A percentile compares a stretch with the other conserved stretches of the same genome.
phyloP scores from a whole-genome alignment of 1,140 invertebrate genomes.

The Sycophaga agraensis region DNA sequence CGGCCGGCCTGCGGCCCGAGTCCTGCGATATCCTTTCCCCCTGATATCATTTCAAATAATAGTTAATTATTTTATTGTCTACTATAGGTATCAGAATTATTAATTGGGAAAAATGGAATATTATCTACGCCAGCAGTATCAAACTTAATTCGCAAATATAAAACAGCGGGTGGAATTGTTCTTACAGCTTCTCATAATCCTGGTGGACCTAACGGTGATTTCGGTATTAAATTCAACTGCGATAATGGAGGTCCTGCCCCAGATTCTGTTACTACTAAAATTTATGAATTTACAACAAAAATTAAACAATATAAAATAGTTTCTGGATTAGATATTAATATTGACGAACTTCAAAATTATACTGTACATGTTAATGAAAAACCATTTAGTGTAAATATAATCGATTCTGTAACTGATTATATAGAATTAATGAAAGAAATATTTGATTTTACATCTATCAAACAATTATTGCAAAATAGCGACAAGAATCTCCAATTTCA shows the following conservation, averaged over 20 bases:
- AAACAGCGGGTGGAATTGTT: conserved; percentile 89
- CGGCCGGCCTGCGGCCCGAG: too few relatives aligned
- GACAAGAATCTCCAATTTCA: conserved; percentile 70
- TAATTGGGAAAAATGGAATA: conserved; percentile 92
- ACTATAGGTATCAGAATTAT: conserved; percentile 79
- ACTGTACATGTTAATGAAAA: conserved; percentile 68
- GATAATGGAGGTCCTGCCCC: conserved; percentile 96
- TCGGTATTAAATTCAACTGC: conserved; percentile 98
- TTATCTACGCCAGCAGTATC: conserved; percentile 97
- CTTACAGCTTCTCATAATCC: conserved; percentile 99
- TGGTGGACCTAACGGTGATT: conserved; percentile 94
- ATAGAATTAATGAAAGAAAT: conserved; percentile 92
- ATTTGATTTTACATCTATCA: conserved; percentile 90
- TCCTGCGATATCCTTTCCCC: too few relatives aligned
- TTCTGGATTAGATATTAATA: conserved; percentile 74
- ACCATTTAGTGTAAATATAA: conserved; percentile 83
- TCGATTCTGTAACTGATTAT: conserved; percentile 92
- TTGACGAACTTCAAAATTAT: conserved; percentile 64
- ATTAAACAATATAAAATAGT: conserved; percentile 82
- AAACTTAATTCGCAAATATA: conserved; percentile 85
- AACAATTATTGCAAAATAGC: conserved; percentile 72
- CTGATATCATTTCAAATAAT: too few relatives aligned
- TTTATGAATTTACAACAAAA: conserved; percentile 78
- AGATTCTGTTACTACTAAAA: conserved; percentile 85
- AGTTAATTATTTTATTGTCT: too few relatives aligned